phyloP scores from a whole-genome alignment of 2,888 invertebrate genomes.

The Abscondita cerata region DNA sequence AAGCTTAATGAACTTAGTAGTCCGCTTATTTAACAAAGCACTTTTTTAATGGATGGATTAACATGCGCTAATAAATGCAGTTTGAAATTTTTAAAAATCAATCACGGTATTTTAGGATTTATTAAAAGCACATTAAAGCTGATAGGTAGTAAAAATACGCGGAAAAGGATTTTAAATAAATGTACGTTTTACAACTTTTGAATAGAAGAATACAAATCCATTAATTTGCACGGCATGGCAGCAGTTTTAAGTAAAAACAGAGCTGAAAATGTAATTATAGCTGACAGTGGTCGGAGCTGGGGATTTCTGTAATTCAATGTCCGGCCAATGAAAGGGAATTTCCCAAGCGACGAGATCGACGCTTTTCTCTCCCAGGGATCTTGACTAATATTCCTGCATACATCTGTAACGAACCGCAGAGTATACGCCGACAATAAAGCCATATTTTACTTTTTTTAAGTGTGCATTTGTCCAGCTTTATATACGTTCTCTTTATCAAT shows the following conservation, averaged over 20 bases:
- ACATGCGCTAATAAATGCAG: no score
- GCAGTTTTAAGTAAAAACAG: slow-evolving; percentile 44
- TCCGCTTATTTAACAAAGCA: no score
- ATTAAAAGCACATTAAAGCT: no score
- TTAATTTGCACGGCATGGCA: slow-evolving; percentile 42
- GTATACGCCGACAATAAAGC: slow-evolving; percentile 29
- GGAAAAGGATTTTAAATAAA: slow-evolving; percentile 2
- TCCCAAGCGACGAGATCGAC: slow-evolving; percentile 35
- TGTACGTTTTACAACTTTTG: slow-evolving; percentile 27
- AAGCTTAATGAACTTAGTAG: no score
- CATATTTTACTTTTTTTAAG: slow-evolving; percentile 23
- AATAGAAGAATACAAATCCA: slow-evolving; percentile 39
- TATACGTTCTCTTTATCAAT: not conserved
- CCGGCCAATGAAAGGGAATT: slow-evolving; percentile 37
- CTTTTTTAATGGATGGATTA: no score
- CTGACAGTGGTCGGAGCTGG: slow-evolving; percentile 37
- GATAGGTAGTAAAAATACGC: no score
- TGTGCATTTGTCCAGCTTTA: no score
- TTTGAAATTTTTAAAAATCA: no score
- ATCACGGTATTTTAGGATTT: no score
- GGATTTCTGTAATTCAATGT: slow-evolving; percentile 40
- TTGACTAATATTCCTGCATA: slow-evolving; percentile 33
- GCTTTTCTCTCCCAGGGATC: slow-evolving; percentile 31
- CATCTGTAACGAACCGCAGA: slow-evolving; percentile 22
- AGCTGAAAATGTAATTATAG: slow-evolving; percentile 45